Evolutionary conservation across 2,888 invertebrate genomes (phyloP).

Genomic region (Heterodera filipjevi): DNA sequence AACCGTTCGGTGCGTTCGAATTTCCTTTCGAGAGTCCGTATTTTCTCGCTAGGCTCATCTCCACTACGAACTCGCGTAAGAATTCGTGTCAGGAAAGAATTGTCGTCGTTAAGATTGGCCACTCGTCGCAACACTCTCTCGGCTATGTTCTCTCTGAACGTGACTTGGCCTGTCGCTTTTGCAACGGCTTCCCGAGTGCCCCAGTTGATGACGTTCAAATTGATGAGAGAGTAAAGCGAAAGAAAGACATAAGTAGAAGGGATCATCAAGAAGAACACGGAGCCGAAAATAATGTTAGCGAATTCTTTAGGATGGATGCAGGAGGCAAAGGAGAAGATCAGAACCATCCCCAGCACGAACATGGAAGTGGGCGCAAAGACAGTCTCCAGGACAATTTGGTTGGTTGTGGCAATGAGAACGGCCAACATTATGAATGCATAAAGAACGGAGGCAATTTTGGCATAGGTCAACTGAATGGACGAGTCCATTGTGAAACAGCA

Average conservation of each 20-base stretch:
- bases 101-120: conserved; percentile 39
- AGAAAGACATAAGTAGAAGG: conserved; percentile 92
- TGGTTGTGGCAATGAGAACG: conserved; percentile 72
- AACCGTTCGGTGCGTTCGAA: conserved; percentile 41
- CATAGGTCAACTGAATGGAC: conserved; percentile 66
- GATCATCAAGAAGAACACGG: conserved; percentile 84
- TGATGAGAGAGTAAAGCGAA: conserved; percentile 87
- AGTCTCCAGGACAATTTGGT: conserved; percentile 67
- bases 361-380: conserved; percentile 81
- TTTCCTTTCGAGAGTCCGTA: conserved; percentile 39
- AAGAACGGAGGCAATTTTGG: conserved; percentile 76
- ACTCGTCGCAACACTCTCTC: conserved; percentile 39
- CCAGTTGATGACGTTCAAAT: conserved; percentile 90
- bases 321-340: conserved; percentile 71
- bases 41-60: conserved; percentile 38
- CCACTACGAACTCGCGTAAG: conserved; percentile 27
- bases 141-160: conserved; percentile 35
- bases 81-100: conserved; percentile 32
- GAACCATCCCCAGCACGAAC: conserved; percentile 79
- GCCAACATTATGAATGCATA: conserved; percentile 86
- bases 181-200: conserved; percentile 81
- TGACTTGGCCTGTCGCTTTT: conserved; percentile 64
- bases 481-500: conserved; percentile 62
- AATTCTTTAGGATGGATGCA: conserved; percentile 75
- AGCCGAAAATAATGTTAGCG: conserved; percentile 66